Base-by-base conservation (phyloP, 2,113 vertebrate species). In the Elephas maximus region DNA sequence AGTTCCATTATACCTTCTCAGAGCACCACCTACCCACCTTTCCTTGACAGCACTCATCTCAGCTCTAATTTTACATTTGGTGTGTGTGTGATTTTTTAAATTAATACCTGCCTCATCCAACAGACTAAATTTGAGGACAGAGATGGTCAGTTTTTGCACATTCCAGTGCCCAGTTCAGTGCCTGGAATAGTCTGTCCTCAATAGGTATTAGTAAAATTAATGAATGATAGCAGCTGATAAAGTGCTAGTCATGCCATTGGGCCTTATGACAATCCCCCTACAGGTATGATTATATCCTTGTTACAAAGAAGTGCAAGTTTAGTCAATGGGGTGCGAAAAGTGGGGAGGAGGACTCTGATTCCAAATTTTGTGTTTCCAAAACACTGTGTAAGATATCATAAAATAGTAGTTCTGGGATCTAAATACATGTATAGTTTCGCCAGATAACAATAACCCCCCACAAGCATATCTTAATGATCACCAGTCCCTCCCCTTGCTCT, bases 321-420 rank as follows among this genome's bases (percentile, higher is more conserved):
- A 60, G 21, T 78, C 62, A 12, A 20, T 17, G n/a, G 44, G 23
- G 78, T 37, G 3, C 30, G 33, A 6, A 5, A n/a, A 17, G 48
- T 48, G 48, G 48, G 48, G 48, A 48, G 48, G 48, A n/a, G 48
- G 41, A 4, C 51, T 95, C n/a, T 57, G 44, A 28, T 51, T 74
- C 79, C 51, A 85, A 76, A 86, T 48, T 79, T 53, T 69, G 4
- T 69, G 51, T 80, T 93, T 83, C 63, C 83, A 97, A 90, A 88
- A 53, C 37, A 88, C 63, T 60, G 4, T 26, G 15, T 91, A 93
- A 85, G 73, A 88, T 30, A 95, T 57, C 44, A 48, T 71, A 48
- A 74, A 74, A 82, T 11, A 62, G 26, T 69, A 94, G n/a, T 67
- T 76, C 60, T 82, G 30, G 37, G n/a, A 48, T 80, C 33, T 51